Conservation (phyloP, 2,113 vertebrate genomes). For the Vombatus ursinus region DNA sequence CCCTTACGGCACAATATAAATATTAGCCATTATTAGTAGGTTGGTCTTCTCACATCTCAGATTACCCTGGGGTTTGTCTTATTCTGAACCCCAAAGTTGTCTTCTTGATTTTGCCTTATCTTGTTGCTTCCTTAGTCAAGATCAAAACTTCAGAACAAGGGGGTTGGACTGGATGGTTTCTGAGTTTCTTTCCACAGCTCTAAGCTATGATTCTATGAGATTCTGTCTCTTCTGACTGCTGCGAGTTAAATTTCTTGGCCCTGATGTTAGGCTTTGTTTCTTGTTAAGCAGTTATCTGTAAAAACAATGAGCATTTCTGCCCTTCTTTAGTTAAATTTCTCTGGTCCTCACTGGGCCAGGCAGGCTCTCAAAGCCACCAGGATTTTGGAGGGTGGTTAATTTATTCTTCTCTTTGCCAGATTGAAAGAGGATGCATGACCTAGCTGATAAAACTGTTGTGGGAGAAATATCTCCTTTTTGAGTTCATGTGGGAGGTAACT, state of each 20-base stretch:
- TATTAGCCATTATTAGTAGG: neutral
- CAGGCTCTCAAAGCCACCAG: neutral
- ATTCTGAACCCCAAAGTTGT: neutral
- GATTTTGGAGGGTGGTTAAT: neutral
- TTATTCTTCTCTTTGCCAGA: neutral
- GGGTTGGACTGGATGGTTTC: neutral
- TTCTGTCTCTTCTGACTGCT: neutral
- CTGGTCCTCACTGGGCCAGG: neutral
- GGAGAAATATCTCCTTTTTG: neutral
- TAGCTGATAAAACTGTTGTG: neutral
- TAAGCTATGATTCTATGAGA: neutral
- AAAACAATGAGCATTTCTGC: neutral
- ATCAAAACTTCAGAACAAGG: neutral
- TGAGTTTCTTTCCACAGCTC: neutral
- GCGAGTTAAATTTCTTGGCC: neutral
- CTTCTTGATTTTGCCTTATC: neutral
- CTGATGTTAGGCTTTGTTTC: neutral
- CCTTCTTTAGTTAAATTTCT: neutral
- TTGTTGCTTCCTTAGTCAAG: neutral
- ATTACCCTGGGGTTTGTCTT: neutral
- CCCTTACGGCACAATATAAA: neutral
- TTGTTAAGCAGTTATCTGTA: neutral
- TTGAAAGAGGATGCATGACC: neutral
- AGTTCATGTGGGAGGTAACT: neutral
- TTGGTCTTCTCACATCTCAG: neutral